These are phyloP conservation scores for Proterorhinus semilunaris DNA, from an alignment of 2,113 vertebrate genomes.

Conservation along the genomic window DNA sequence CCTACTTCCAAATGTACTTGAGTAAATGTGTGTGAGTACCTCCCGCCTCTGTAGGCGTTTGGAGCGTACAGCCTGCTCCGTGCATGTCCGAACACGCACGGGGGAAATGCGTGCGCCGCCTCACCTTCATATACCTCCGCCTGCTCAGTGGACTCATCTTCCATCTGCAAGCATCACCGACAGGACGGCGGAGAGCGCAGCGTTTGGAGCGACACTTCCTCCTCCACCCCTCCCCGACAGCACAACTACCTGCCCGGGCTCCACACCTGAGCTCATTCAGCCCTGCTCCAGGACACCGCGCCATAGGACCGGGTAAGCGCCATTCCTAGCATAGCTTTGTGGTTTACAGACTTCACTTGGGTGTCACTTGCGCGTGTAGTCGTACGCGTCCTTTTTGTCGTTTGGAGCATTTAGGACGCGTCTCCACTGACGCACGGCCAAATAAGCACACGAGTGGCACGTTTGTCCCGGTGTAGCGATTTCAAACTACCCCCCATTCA, in stretches of 20 bases:
- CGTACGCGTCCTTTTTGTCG: background rate
- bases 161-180: no score
- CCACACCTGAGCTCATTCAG: background rate
- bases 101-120: no score
- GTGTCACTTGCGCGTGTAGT: background rate
- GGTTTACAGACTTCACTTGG: background rate
- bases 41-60: no score
- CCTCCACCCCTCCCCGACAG: conserved; percentile 43
- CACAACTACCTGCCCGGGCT: conserved; percentile 9
- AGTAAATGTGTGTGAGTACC: no score
- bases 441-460: background rate
- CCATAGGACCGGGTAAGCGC: conserved; percentile 32
- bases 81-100: no score
- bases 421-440: background rate
- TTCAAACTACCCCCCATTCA: background rate
- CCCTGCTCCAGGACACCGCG: background rate
- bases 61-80: no score
- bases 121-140: no score
- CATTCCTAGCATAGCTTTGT: background rate
- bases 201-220: conserved; percentile 36
- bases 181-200: conserved; percentile 11
- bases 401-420: background rate
- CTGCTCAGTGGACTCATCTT: no score
- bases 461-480: background rate
- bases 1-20: no score